Evolutionary conservation across 1,140 invertebrate genomes (phyloP).

Genomic region (Acyrthosiphon pisum): DNA sequence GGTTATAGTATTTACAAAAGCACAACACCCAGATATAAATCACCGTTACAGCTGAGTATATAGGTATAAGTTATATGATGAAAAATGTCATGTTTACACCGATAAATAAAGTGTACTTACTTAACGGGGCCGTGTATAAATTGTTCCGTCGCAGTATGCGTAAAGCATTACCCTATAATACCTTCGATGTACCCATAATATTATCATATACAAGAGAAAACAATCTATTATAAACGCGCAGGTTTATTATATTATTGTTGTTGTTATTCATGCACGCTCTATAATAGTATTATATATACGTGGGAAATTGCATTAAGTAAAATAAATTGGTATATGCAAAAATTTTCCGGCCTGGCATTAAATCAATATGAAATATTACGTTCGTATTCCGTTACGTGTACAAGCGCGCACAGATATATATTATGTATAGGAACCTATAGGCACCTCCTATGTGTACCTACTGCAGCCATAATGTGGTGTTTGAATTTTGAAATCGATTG

Average conservation of each 20-base stretch:
- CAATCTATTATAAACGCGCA: background rate
- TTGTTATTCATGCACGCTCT: background rate
- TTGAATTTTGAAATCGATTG: background rate
- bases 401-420: background rate
- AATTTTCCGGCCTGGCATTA: background rate
- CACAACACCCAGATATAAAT: background rate
- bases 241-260: background rate
- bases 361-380: constrained; percentile 23
- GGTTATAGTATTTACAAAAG: background rate
- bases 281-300: background rate
- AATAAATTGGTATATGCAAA: constrained; percentile 36
- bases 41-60: background rate
- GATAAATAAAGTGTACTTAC: background rate
- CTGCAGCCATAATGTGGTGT: background rate
- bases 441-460: background rate
- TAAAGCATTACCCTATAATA: background rate
- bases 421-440: background rate
- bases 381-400: background rate
- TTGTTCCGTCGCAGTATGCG: background rate
- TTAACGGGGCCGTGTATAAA: background rate
- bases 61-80: background rate
- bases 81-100: constrained; percentile 16
- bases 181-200: background rate
- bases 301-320: constrained; percentile 6
- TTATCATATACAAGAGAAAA: background rate